Conservation (phyloP, 2,888 invertebrate species). For the Cerceris ruficornis region DNA sequence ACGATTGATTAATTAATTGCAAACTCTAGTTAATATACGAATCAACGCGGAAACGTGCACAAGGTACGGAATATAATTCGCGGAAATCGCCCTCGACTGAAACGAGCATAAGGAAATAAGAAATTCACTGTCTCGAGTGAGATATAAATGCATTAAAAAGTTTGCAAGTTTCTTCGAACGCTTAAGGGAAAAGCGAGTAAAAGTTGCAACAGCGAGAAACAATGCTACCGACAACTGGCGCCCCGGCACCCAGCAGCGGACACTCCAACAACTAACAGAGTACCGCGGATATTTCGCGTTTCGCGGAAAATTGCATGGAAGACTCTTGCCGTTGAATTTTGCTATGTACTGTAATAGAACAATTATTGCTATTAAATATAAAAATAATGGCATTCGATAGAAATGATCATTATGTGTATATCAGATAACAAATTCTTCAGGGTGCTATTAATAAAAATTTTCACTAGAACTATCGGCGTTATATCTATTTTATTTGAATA, state of each 20-base stretch:
- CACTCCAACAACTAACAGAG: constrained; percentile 50
- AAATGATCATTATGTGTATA: too few relatives aligned
- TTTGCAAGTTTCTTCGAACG: neutral
- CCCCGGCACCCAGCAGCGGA: constrained; percentile 64
- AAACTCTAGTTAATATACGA: neutral
- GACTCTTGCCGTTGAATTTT: neutral
- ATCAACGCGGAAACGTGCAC: neutral
- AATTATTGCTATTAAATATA: too few relatives aligned
- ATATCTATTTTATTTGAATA: too few relatives aligned
- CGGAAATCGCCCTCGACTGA: neutral
- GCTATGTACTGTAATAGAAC: too few relatives aligned
- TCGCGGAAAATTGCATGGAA: constrained; percentile 1
- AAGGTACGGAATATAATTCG: neutral
- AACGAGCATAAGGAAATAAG: neutral
- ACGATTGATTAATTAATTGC: too few relatives aligned
- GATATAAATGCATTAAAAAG: neutral
- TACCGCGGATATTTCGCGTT: constrained; percentile 16
- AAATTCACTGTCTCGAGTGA: neutral
- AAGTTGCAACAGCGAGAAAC: neutral
- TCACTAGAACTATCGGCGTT: too few relatives aligned
- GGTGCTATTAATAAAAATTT: too few relatives aligned
- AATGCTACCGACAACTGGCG: constrained; percentile 74
- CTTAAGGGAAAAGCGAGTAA: neutral
- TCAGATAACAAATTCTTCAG: too few relatives aligned
- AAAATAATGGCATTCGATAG: too few relatives aligned